Percentiles rank a stretch among this genome's conserved stretches.
phyloP scores from a whole-genome alignment of 2,888 invertebrate genomes.

The Thecophora atra region DNA sequence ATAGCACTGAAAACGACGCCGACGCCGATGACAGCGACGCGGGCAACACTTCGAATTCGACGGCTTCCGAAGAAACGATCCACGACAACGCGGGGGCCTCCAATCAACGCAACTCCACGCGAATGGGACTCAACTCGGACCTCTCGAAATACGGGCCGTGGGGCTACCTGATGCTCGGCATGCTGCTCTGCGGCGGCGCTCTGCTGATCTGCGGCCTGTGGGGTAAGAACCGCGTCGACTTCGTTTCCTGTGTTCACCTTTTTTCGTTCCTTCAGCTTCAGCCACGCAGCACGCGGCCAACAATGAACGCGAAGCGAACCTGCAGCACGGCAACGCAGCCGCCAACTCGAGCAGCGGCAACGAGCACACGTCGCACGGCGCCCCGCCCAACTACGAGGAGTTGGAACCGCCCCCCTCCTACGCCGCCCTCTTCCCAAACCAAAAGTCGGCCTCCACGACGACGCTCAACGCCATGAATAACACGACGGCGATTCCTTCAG shows the following conservation, averaged over 20 bases:
- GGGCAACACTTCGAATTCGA: conserved; percentile 44
- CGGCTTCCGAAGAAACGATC: conserved; percentile 24
- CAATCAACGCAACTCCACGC: conserved; percentile 59
- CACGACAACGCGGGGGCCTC: conserved; percentile 37
- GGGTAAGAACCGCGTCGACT: conserved; percentile 66
- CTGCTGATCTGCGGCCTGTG: conserved; percentile 77
- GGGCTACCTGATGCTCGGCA: conserved; percentile 78
- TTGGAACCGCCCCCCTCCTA: conserved; percentile 74
- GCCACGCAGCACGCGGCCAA: conserved; percentile 63
- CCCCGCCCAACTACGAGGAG: conserved; percentile 73
- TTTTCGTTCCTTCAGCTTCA: conserved; percentile 57
- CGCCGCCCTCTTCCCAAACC: conserved; percentile 72
- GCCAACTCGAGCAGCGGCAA: conserved; percentile 45
- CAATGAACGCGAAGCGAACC: conserved; percentile 61
- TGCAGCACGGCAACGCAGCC: conserved; percentile 48
- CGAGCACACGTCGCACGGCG: conserved; percentile 52
- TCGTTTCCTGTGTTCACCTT: neutral
- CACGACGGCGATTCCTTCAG: conserved; percentile 40
- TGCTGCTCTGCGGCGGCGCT: conserved; percentile 75
- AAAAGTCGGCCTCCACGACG: conserved; percentile 59
- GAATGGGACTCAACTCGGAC: conserved; percentile 68
- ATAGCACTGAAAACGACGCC: neutral
- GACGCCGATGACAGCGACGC: neutral
- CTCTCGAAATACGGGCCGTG: conserved; percentile 78
- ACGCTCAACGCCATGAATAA: conserved; percentile 53